These are phyloP conservation scores for Arizona elegans DNA, from an alignment of 2,113 vertebrate genomes.

Conservation along the genomic window DNA sequence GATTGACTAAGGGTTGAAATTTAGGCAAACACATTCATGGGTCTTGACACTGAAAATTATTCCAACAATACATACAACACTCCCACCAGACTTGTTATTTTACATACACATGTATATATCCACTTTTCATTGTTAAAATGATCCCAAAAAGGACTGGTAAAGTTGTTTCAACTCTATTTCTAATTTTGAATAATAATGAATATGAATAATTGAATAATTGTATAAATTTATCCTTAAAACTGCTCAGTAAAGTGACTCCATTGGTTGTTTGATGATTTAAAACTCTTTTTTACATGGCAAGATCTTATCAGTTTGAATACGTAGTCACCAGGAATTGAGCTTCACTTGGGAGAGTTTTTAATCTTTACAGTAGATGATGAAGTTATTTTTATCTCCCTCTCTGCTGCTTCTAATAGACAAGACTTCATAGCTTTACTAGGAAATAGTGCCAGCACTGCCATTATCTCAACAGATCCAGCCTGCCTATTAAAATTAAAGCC, in stretches of 20 bases:
- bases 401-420: background rate
- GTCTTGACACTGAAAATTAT: background rate
- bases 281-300: background rate
- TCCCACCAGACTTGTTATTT: background rate
- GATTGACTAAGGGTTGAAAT: background rate
- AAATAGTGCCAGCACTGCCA: background rate
- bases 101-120: background rate
- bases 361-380: background rate
- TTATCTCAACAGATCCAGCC: background rate
- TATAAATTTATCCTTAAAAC: background rate
- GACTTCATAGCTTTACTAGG: background rate
- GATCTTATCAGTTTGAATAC: background rate
- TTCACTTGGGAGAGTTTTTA: background rate
- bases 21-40: background rate
- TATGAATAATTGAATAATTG: background rate
- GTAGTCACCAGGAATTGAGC: background rate
- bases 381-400: background rate
- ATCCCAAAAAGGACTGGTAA: background rate
- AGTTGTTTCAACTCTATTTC: background rate
- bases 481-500: background rate
- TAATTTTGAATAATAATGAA: background rate
- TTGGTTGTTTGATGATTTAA: background rate
- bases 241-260: background rate
- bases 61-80: background rate
- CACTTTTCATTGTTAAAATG: background rate